These are phyloP conservation scores for Oscheius onirici DNA, from an alignment of 2,888 invertebrate genomes.

Conservation along the genomic window DNA sequence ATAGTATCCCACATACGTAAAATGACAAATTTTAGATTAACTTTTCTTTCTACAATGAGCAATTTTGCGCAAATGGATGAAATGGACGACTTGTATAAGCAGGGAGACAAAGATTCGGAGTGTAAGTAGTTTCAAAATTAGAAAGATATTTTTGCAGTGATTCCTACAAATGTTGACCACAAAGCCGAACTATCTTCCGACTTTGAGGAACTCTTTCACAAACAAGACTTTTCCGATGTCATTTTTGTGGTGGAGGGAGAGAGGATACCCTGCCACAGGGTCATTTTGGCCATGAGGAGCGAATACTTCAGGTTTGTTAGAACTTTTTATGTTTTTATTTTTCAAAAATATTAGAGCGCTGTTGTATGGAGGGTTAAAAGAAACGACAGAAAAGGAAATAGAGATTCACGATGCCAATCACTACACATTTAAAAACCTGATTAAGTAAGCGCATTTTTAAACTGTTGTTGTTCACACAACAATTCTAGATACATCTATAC, in stretches of 20 bases:
- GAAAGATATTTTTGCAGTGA: neutral
- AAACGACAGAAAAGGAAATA: slow-evolving; percentile 80
- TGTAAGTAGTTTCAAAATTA: neutral
- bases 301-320: slow-evolving; percentile 87
- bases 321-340: neutral
- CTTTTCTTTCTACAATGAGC: neutral
- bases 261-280: slow-evolving; percentile 80
- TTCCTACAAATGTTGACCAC: slow-evolving; percentile 78
- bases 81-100: neutral
- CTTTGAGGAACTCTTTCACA: slow-evolving; percentile 85
- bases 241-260: slow-evolving; percentile 78
- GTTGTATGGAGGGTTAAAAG: slow-evolving; percentile 78
- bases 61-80: slow-evolving; percentile 14
- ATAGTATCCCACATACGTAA: too few relatives aligned
- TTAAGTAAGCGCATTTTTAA: slow-evolving; percentile 31
- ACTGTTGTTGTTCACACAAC: neutral
- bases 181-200: slow-evolving; percentile 83
- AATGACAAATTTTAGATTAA: neutral
- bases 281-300: slow-evolving; percentile 92
- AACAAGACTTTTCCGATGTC: slow-evolving; percentile 90
- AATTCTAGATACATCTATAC: slow-evolving; percentile 90
- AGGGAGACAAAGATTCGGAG: neutral
- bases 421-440: slow-evolving; percentile 47
- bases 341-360: too few relatives aligned
- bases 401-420: slow-evolving; percentile 55